Evolutionary conservation across 2,797 vertebrate species (phyloP), one percentile per base, ranked within the genome.

Genomic region (Pipistrellus pygmaeus): DNA sequence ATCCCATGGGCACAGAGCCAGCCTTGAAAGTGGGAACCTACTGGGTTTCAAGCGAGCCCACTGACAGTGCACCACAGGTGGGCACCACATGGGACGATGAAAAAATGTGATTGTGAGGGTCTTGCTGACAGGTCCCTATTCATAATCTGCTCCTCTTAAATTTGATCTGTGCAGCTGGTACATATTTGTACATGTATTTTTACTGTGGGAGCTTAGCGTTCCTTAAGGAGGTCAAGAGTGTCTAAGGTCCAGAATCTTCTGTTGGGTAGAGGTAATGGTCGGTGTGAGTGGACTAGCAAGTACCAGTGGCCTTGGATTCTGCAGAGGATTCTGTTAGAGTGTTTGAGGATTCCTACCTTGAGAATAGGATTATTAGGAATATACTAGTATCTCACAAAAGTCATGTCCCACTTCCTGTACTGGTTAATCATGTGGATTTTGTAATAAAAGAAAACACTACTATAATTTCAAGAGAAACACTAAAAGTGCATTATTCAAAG

Each of bases 101-200:
- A 85, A 55, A 82, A 81, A 94, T 21, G 90, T 96, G 95, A 72
- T 53, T 46, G 81, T 83, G 96, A 95, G 68, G 66, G 72, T 55
- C 53, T 57, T 53, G 95, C 3, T 93, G 93, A 94, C 94, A 96
- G 85, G 46, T 87, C 72, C 41, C 0, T 48, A 20, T 66, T 82
- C 77, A 75, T 69, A 75, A 80, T 93, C 88, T 80, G 32, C 25
- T 91, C 51, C 32, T 69, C 88, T 76, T 66, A 75, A 80, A 48
- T 75, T 15, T 53, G 60, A 81, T 91, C 71, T 55, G 81, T 85
- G 71, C 81, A 92, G 87, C 85, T 94, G 93, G 90, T 87, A 17
- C 38, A 10, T 77, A 84, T 87, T 86, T 72, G 25, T 53, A 32
- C 48, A 6, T 76, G 51, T 44, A 35, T 57, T 91, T 91, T 38